Base-by-base conservation (phyloP, 2,888 invertebrate species). In the Sialis lutaria region DNA sequence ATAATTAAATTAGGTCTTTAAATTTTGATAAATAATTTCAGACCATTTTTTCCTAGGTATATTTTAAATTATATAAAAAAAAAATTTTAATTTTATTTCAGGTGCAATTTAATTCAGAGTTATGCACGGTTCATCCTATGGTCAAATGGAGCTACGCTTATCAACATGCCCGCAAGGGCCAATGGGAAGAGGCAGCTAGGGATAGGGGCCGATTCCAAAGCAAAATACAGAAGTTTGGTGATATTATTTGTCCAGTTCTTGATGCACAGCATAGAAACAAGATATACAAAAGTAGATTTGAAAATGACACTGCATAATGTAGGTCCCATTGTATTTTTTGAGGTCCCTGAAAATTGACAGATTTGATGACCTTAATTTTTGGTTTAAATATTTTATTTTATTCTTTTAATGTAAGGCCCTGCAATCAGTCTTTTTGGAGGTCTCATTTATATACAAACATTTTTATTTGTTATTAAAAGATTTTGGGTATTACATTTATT, bases 61-160 rank as follows among this genome's bases (percentile, higher is more conserved):
- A n/a, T n/a, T n/a, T n/a, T n/a, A n/a, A n/a, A n/a, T n/a, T n/a
- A n/a, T n/a, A n/a, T n/a, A n/a, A n/a, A n/a, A n/a, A n/a, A n/a
- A n/a, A n/a, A n/a, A 34, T 35, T 35, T 9, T 35, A 35, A 9
- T 35, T 3, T 35, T 9, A 35, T 55, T 62, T 9, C 51, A 74
- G 74, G 73, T 74, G n/a, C 63, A 64, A 41, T 74, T 75, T 51
- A 60, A 62, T 31, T 61, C 66, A 6, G 51, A 58, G 6, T 57
- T 64, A 3, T 60, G 60, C 33, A 58, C 57, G 45, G 60, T 74
- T 8, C 70, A 72, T 52, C 60, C 57, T 1, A 72, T 75, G 68
- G 54, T 73, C 2, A 58, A 65, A 49, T 74, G 74, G 74, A 63
- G 70, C 40, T 72, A 59, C 52, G 75, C 74, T 0, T 72, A 73